These are phyloP conservation scores for Oreortyx pictus DNA, from an alignment of 2,797 vertebrate species.

Conservation along the genomic window DNA sequence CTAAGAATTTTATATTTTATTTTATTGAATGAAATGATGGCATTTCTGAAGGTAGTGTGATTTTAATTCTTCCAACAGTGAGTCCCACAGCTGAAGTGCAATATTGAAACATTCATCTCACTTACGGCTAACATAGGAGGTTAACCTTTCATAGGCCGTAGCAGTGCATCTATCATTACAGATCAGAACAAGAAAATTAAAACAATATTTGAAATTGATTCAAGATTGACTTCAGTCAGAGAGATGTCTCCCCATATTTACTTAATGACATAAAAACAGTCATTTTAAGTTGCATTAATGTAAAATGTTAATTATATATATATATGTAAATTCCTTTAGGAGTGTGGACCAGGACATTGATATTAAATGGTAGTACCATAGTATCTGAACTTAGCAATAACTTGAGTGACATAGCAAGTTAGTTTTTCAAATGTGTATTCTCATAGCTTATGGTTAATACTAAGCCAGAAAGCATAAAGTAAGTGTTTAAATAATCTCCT, in stretches of 20 bases:
- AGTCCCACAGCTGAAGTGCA: neutral
- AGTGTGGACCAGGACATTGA: neutral
- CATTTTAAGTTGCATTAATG: neutral
- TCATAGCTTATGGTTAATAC: slow-evolving; percentile 29
- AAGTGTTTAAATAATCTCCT: slow-evolving; percentile 64
- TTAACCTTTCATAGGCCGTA: neutral
- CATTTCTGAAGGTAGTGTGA: neutral
- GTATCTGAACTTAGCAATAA: neutral
- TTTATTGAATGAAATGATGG: neutral
- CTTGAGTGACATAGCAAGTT: neutral
- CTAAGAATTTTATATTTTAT: neutral
- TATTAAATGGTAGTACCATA: neutral
- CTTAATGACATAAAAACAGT: neutral
- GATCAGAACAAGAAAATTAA: neutral
- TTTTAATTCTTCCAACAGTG: neutral
- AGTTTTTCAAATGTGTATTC: slow-evolving; percentile 20
- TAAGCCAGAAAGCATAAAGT: slow-evolving; percentile 47
- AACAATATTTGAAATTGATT: neutral
- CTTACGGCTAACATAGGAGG: neutral
- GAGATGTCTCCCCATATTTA: neutral
- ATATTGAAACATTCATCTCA: neutral
- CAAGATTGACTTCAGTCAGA: neutral
- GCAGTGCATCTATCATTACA: neutral
- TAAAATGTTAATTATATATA: neutral
- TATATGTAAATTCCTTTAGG: neutral